Evolutionary conservation across 2,888 invertebrate species (phyloP).

Genomic region (Thymelicus lineola): DNA sequence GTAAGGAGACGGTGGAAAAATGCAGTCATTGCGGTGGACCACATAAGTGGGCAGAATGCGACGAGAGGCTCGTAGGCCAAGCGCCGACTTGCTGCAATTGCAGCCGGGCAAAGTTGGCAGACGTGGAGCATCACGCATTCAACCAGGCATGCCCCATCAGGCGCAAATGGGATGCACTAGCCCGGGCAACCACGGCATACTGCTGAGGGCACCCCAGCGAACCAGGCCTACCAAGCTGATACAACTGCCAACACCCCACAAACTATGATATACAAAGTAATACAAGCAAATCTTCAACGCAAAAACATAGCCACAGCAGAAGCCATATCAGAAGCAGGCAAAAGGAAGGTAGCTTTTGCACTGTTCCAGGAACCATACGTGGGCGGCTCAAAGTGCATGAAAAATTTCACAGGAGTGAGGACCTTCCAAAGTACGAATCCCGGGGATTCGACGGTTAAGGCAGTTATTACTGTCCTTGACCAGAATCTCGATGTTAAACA

Average conservation of each 20-base stretch:
- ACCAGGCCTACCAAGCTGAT: too few relatives aligned
- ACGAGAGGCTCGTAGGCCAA: neutral
- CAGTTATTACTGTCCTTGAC: constrained; percentile 34
- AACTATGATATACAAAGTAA: neutral
- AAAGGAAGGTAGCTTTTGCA: neutral
- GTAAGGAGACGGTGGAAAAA: neutral
- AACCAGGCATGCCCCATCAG: neutral
- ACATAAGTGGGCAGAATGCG: constrained; percentile 7
- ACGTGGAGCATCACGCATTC: constrained; percentile 24
- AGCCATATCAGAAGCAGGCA: neutral
- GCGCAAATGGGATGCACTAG: constrained; percentile 13
- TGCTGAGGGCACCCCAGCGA: constrained; percentile 20
- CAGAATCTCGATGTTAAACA: constrained; percentile 22
- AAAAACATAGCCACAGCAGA: constrained; percentile 4
- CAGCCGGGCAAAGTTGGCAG: neutral
- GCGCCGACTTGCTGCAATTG: constrained; percentile 30
- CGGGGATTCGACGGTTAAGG: constrained; percentile 28
- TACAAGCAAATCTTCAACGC: constrained; percentile 13
- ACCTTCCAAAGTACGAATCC: constrained; percentile 16
- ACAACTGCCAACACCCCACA: too few relatives aligned
- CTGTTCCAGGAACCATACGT: constrained; percentile 28
- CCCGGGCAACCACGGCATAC: constrained; percentile 1
- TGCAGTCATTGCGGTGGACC: constrained; percentile 36
- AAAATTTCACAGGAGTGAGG: constrained; percentile 10
- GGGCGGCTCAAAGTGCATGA: constrained; percentile 9